These are phyloP conservation scores for Hoplodrina blanda DNA, from an alignment of 2,888 invertebrate genomes.

Conservation along the genomic window DNA sequence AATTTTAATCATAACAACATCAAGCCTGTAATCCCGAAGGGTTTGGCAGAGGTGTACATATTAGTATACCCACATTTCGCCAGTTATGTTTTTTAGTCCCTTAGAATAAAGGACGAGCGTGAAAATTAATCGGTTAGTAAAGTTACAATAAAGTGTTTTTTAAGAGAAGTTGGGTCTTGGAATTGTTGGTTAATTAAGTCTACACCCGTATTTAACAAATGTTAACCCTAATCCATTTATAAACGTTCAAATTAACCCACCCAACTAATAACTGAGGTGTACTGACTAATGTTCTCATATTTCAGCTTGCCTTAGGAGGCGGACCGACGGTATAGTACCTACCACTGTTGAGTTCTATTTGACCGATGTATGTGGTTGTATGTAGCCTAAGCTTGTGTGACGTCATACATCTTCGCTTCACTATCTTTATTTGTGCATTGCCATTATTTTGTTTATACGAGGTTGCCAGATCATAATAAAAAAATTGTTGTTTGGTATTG, in stretches of 20 bases:
- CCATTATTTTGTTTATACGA: constrained; percentile 1
- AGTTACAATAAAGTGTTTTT: too few relatives aligned
- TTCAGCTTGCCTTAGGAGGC: constrained; percentile 80
- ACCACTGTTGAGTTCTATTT: constrained; percentile 75
- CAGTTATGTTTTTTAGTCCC: too few relatives aligned
- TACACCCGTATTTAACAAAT: too few relatives aligned
- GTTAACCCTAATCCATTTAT: too few relatives aligned
- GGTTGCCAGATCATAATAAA: constrained; percentile 17
- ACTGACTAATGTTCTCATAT: constrained; percentile 66
- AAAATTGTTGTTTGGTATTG: not conserved
- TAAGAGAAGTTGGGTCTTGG: too few relatives aligned
- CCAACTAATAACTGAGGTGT: constrained; percentile 47
- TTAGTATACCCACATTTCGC: too few relatives aligned
- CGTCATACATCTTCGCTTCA: constrained; percentile 45
- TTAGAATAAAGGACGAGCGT: too few relatives aligned
- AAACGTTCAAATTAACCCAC: constrained; percentile 15
- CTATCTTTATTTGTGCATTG: constrained; percentile 38
- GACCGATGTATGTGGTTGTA: constrained; percentile 65
- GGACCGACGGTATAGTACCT: constrained; percentile 85
- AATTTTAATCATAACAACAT: too few relatives aligned
- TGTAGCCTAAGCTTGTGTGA: constrained; percentile 59
- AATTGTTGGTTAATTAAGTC: too few relatives aligned
- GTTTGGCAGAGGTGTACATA: too few relatives aligned
- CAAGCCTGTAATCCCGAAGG: too few relatives aligned
- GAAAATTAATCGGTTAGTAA: too few relatives aligned